These are phyloP conservation scores for Arrhamphus sclerolepis DNA, from an alignment of 2,797 vertebrate species.

Conservation along the genomic window DNA sequence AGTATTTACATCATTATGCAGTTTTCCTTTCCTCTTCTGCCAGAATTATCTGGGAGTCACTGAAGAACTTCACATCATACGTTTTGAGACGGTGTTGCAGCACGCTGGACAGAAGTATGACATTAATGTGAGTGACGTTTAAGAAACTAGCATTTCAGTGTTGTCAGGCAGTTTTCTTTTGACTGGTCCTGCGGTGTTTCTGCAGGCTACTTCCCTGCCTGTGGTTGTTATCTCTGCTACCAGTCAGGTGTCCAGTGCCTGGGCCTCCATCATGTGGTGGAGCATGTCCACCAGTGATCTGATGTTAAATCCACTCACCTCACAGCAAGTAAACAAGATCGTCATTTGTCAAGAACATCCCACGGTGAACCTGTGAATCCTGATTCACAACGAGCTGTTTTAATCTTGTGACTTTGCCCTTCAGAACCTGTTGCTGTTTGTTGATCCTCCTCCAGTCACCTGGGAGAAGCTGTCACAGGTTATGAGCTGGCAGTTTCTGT, in stretches of 20 bases:
- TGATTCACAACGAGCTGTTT: not conserved
- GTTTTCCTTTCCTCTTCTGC: not conserved
- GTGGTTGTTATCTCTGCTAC: conserved; percentile 86
- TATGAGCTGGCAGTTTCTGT: conserved; percentile 94
- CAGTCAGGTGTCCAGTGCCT: conserved; percentile 85
- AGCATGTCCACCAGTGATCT: conserved; percentile 83
- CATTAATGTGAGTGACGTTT: conserved; percentile 81
- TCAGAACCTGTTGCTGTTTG: conserved; percentile 89
- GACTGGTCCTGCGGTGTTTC: not conserved
- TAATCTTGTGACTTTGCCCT: not conserved
- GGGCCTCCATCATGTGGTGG: conserved; percentile 93
- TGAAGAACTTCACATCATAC: conserved; percentile 92
- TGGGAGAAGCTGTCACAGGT: conserved; percentile 89
- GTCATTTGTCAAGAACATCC: not conserved
- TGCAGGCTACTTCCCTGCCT: conserved; percentile 87
- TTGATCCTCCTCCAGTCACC: conserved; percentile 83
- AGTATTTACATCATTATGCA: not conserved
- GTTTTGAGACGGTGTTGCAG: conserved; percentile 86
- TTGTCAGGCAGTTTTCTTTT: not conserved
- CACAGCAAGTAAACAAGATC: not conserved
- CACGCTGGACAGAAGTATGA: conserved; percentile 79
- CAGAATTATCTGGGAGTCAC: conserved; percentile 87
- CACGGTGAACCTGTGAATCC: fast-evolving
- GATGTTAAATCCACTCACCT: conserved; percentile 72
- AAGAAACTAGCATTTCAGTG: no score